A percentile compares a stretch with the other conserved stretches of the same genome.
phyloP scores from a whole-genome alignment of 2,113 vertebrate species.

The Balaenoptera acutorostrata region DNA sequence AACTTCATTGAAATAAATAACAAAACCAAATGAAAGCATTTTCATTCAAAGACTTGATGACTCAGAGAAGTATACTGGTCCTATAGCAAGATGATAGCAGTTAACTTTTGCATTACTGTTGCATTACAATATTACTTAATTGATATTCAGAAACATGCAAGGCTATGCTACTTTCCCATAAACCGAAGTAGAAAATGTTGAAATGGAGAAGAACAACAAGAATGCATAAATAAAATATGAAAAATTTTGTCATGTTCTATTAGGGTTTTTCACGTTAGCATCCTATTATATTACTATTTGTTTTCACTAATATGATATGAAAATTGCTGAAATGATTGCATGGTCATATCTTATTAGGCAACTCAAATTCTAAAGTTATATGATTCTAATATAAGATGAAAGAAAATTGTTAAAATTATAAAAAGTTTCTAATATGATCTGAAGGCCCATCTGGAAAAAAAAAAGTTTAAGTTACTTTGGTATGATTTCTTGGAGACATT shows the following conservation, averaged over 20 bases:
- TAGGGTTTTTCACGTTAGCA: constrained; percentile 57
- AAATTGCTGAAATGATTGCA: constrained; percentile 75
- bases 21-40: constrained; percentile 41
- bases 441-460: not conserved
- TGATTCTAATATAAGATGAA: constrained; percentile 64
- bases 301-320: constrained; percentile 73
- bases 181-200: constrained; percentile 55
- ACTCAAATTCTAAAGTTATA: constrained; percentile 68
- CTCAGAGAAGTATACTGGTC: constrained; percentile 49
- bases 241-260: constrained; percentile 54
- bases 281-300: constrained; percentile 62
- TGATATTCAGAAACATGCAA: constrained; percentile 51
- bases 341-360: constrained; percentile 64
- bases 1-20: constrained; percentile 61
- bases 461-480: constrained; percentile 35
- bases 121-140: not conserved
- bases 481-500: constrained; percentile 47
- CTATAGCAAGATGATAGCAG: constrained; percentile 42
- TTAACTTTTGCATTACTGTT: constrained; percentile 48
- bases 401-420: constrained; percentile 64
- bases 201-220: constrained; percentile 37
- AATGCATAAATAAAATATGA: constrained; percentile 60
- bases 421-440: constrained; percentile 58
- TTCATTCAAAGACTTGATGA: constrained; percentile 54
- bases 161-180: constrained; percentile 23